Evolutionary conservation across 1,140 invertebrate genomes (phyloP).

Genomic region (Tenebrio molitor): DNA sequence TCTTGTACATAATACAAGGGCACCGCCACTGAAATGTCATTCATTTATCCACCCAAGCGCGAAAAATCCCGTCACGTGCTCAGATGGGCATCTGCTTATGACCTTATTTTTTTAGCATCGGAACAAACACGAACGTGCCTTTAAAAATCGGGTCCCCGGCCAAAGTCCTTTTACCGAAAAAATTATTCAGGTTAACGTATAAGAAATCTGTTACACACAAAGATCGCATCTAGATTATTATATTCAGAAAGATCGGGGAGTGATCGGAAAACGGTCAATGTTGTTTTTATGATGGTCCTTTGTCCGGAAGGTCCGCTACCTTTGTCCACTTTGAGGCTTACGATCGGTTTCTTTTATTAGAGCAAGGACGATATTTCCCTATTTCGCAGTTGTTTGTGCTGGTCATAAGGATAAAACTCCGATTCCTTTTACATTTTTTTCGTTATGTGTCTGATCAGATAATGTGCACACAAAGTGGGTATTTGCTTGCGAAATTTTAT

Average conservation of each 20-base stretch:
- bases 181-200: constrained; percentile 48
- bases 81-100: constrained; percentile 48
- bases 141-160: constrained; percentile 19
- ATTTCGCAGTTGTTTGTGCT: constrained; percentile 46
- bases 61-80: constrained; percentile 51
- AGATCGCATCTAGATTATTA: constrained; percentile 55
- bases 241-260: constrained; percentile 55
- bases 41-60: constrained; percentile 47
- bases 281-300: constrained; percentile 54
- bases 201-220: constrained; percentile 55
- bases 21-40: constrained; percentile 26
- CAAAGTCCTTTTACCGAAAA: constrained; percentile 29
- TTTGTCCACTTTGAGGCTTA: constrained; percentile 53
- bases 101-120: constrained; percentile 37
- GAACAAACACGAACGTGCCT: constrained; percentile 44
- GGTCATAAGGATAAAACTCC: constrained; percentile 50
- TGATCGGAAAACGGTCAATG: constrained; percentile 58
- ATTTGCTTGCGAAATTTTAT: constrained; percentile 46
- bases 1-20: too few relatives aligned
- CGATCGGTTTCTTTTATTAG: constrained; percentile 58
- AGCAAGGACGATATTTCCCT: constrained; percentile 50
- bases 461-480: constrained; percentile 52
- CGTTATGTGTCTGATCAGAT: constrained; percentile 52
- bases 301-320: constrained; percentile 48
- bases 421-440: constrained; percentile 51